Evolutionary conservation across 2,888 invertebrate species (phyloP).

Genomic region (Caenorhabditis japonica): DNA sequence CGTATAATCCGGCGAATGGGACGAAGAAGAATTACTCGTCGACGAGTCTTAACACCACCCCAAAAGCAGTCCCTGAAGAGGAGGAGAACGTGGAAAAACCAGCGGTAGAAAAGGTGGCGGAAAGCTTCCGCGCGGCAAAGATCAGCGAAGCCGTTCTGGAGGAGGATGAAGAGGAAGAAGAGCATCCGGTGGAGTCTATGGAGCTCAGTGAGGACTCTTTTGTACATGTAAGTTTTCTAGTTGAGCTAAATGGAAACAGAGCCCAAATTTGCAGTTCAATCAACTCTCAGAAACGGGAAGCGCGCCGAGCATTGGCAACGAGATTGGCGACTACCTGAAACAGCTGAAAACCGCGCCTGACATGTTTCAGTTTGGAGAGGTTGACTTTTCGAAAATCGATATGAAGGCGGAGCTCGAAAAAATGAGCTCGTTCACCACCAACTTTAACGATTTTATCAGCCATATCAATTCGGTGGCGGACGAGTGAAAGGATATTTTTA

Average conservation of each 20-base stretch:
- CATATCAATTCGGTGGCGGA: conserved; percentile 46
- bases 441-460: conserved; percentile 32
- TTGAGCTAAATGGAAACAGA: neutral
- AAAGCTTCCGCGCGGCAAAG: conserved; percentile 35
- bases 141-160: conserved; percentile 21
- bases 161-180: conserved; percentile 36
- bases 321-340: conserved; percentile 37
- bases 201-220: conserved; percentile 65
- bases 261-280: conserved; percentile 22
- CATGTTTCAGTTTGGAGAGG: conserved; percentile 12
- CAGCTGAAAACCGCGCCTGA: conserved; percentile 44
- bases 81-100: neutral
- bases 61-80: conserved; percentile 8
- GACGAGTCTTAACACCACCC: conserved; percentile 10
- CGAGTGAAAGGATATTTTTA: conserved; percentile 4
- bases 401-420: conserved; percentile 36
- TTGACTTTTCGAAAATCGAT: conserved; percentile 22
- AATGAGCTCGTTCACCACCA: conserved; percentile 15
- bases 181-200: conserved; percentile 41
- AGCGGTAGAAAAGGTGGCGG: conserved; percentile 25
- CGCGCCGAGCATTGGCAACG: conserved; percentile 28
- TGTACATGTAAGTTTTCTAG: conserved; percentile 56
- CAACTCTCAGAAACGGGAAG: conserved; percentile 26
- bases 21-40: conserved; percentile 33
- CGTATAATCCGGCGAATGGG: conserved; percentile 44